Evolutionary conservation across 1,140 invertebrate species (phyloP), one percentile per base, ranked within the genome.

Genomic region (Tetramorium alpestre): DNA sequence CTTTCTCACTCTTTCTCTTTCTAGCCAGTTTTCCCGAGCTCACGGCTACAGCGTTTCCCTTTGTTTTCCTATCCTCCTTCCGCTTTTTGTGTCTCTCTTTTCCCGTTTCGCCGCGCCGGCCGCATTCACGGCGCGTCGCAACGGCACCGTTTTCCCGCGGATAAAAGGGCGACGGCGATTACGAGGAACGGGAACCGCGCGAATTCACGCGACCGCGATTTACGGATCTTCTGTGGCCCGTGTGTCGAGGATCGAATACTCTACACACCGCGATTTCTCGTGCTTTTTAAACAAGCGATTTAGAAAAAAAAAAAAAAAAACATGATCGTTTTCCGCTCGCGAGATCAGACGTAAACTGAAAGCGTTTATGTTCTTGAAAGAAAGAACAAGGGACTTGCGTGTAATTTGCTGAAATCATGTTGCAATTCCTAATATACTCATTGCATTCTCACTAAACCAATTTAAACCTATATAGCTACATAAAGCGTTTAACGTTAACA

Each of bases 191-290:
- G 16, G 77, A 69, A 56, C n/a, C 16, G 22, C 67, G 51, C 67
- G 82, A 76, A 85, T 81, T 77, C 69, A 75, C 84, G 49, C 72
- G 69, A 67, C 67, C 64, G 28, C 75, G 76, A 81, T 84, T 89
- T 77, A 76, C 62, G 62, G 64, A 18, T 13, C 67, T 77, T 82
- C 33, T 49, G n/a, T 64, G 28, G 80, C 56, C 41, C 41, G 3
- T 33, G 33, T 33, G 38, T 28, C 25, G 47, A 18, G 64, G 16
- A 69, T 54, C 28, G 67, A 82, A 69, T 47, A 56, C 51, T 44
- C 64, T 5, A 6, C 16, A 18, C 64, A 38, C 47, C 70, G 25
- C 44, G 33, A 86, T 85, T 65, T 60, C 62, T 38, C 25, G 0
- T n/a, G 41, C 16, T 22, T 11, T 22, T 72, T 54, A 38, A 80